Evolutionary conservation across 2,797 vertebrate species (phyloP).

Genomic region (Orestias chungarensis): DNA sequence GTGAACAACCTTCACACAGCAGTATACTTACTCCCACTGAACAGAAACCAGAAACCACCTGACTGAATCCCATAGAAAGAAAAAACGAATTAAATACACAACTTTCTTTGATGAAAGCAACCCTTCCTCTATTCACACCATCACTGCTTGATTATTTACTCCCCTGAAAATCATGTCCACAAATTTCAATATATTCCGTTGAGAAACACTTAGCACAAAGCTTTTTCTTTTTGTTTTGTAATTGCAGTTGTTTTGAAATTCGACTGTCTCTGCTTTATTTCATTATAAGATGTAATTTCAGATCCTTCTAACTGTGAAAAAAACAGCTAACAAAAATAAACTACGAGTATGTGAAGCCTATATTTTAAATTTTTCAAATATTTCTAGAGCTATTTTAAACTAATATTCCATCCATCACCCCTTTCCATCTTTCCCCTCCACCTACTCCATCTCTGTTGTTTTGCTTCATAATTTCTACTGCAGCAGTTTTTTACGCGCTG

Average conservation of each 20-base stretch:
- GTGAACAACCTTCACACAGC: constrained; percentile 1
- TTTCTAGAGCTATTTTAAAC: background rate
- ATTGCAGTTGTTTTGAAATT: background rate
- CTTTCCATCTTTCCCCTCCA: background rate
- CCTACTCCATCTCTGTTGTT: constrained; percentile 27
- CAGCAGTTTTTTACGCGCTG: constrained; percentile 28
- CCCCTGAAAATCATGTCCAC: background rate
- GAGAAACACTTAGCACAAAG: background rate
- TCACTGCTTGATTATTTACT: background rate
- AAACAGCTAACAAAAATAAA: background rate
- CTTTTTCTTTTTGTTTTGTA: too few relatives aligned
- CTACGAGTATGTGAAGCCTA: background rate
- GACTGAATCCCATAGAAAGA: background rate
- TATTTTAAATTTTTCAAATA: background rate
- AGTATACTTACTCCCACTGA: background rate
- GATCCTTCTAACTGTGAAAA: background rate
- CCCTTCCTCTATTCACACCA: background rate
- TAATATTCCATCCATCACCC: background rate
- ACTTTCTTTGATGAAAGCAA: background rate
- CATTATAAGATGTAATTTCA: background rate
- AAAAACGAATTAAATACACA: background rate
- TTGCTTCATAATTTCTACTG: constrained; percentile 28
- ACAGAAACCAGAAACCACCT: background rate
- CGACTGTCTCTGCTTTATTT: background rate
- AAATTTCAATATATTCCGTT: background rate